Conservation (phyloP, 2,888 invertebrate genomes). For the Trimorus sp. region DNA sequence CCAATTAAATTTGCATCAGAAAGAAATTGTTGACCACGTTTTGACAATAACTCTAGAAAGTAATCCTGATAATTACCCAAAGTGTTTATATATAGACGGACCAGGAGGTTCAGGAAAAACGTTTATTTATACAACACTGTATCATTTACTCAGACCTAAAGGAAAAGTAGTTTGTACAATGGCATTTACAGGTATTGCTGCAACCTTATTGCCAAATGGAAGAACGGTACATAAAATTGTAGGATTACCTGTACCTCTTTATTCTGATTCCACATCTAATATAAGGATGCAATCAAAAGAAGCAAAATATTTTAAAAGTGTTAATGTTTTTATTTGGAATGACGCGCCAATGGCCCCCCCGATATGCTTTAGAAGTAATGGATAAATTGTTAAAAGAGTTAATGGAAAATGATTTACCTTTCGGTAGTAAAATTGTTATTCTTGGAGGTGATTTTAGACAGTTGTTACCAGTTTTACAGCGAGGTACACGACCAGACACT, state of each 20-base stretch:
- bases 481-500: constrained; percentile 37
- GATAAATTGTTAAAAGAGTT: constrained; percentile 66
- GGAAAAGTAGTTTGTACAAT: not conserved
- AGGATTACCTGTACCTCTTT: constrained; percentile 48
- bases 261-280: constrained; percentile 29
- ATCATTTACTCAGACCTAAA: not conserved
- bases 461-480: constrained; percentile 40
- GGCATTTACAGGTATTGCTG: constrained; percentile 53
- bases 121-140: not conserved
- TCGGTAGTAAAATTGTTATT: constrained; percentile 38
- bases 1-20: not conserved
- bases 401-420: constrained; percentile 63
- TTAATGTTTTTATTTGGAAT: constrained; percentile 59
- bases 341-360: constrained; percentile 4
- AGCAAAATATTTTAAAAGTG: constrained; percentile 4
- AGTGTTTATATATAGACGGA: not conserved
- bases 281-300: not conserved
- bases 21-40: not conserved
- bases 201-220: constrained; percentile 68
- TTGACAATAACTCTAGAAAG: not conserved
- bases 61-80: not conserved
- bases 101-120: constrained; percentile 1
- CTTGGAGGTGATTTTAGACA: constrained; percentile 19
- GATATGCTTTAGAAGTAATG: constrained; percentile 25
- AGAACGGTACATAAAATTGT: constrained; percentile 75